Evolutionary conservation across 2,797 vertebrate genomes (phyloP).

Genomic region (Lutjanus argentimaculatus): DNA sequence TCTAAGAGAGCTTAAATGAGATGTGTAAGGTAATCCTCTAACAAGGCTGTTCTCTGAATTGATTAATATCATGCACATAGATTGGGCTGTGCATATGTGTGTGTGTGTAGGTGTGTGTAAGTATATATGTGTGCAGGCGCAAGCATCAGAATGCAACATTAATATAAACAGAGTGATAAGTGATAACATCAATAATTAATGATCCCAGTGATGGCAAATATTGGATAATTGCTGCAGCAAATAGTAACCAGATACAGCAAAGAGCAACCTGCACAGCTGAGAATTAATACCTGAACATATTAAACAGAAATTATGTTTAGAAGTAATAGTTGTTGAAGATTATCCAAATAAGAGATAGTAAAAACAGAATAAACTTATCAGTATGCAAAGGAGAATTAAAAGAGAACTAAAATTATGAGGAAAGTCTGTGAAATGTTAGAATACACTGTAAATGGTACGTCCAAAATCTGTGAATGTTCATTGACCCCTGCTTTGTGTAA

Average conservation of each 20-base stretch:
- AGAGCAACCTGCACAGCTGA: background rate
- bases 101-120: conserved; percentile 26
- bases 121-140: background rate
- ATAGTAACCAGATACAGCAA: background rate
- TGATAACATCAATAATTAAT: conserved; percentile 4
- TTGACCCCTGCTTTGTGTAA: background rate
- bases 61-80: conserved; percentile 62
- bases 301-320: background rate
- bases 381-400: too few species aligned
- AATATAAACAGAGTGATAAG: conserved; percentile 8
- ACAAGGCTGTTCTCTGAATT: conserved; percentile 64
- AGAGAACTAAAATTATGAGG: background rate
- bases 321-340: background rate
- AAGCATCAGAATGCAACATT: conserved; percentile 12
- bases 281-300: background rate
- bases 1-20: conserved; percentile 67
- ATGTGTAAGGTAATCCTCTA: conserved; percentile 72
- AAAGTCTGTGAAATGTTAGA: background rate
- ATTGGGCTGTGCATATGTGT: conserved; percentile 33
- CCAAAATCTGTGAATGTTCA: background rate
- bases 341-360: too few species aligned
- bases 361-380: too few species aligned
- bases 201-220: conserved; percentile 8
- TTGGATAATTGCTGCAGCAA: conserved; percentile 3
- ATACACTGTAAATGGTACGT: background rate